Conservation (phyloP, 2,113 vertebrate species). For the Aegithalos caudatus region DNA sequence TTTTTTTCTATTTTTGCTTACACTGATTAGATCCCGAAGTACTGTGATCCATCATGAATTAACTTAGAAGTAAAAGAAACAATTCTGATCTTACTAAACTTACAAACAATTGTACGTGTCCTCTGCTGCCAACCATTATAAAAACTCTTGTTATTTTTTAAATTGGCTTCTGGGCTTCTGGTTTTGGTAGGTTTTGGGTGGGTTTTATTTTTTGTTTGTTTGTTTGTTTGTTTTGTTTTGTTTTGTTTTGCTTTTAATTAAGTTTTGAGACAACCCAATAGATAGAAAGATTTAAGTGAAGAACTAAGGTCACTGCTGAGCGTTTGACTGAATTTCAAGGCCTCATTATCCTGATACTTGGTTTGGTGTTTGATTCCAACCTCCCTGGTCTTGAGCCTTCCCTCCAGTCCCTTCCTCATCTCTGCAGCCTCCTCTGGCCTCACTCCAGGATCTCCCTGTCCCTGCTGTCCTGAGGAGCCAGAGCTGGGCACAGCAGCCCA, state of each 20-base stretch:
- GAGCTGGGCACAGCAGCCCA: neutral
- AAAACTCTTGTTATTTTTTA: neutral
- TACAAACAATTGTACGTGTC: fast-evolving
- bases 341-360: neutral
- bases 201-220: neutral
- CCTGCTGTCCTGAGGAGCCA: neutral
- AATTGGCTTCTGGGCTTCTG: neutral
- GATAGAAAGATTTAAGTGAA: neutral
- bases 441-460: neutral
- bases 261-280: neutral
- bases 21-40: neutral
- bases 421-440: neutral
- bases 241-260: neutral
- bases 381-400: neutral
- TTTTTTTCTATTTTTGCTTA: neutral
- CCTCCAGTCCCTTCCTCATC: neutral
- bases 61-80: neutral
- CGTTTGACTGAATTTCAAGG: neutral
- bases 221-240: neutral
- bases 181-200: neutral
- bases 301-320: neutral
- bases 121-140: neutral
- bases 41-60: neutral
- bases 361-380: neutral
- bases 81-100: neutral